Evolutionary conservation across 1,140 invertebrate species (phyloP).

Genomic region (Aplysia californica): DNA sequence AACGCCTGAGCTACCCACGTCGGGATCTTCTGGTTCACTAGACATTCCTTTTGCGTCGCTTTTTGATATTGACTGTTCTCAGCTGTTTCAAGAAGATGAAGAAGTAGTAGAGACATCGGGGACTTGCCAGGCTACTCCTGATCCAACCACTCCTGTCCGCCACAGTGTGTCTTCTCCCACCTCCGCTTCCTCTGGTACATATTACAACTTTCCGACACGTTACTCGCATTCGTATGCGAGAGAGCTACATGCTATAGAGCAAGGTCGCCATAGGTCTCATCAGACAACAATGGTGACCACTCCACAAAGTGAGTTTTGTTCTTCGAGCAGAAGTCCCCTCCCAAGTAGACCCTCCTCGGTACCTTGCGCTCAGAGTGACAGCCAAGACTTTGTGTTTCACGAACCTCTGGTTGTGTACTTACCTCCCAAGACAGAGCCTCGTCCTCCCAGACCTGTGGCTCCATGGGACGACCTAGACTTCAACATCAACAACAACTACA

Average conservation of each 20-base stretch:
- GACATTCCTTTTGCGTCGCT: slow-evolving; percentile 2
- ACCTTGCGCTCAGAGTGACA: background rate
- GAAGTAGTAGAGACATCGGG: no score
- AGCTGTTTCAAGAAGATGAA: background rate
- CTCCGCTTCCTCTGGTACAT: no score
- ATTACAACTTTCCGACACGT: background rate
- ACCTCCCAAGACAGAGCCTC: background rate
- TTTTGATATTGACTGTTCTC: background rate
- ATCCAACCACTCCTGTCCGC: no score
- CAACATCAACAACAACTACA: slow-evolving; percentile 1
- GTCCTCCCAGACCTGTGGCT: background rate
- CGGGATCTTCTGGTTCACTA: background rate
- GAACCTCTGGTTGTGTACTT: background rate
- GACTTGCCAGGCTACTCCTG: no score
- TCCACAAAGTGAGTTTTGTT: no score
- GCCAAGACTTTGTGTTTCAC: background rate
- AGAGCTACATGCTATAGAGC: background rate
- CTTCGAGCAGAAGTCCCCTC: background rate
- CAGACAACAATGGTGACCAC: no score
- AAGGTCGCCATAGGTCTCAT: no score
- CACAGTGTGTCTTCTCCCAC: no score
- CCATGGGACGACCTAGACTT: background rate
- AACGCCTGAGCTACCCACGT: background rate
- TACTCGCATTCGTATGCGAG: slow-evolving; percentile 4
- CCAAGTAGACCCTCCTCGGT: background rate